Evolutionary conservation across 2,797 vertebrate genomes (phyloP).

Genomic region (Bufotes viridis): DNA sequence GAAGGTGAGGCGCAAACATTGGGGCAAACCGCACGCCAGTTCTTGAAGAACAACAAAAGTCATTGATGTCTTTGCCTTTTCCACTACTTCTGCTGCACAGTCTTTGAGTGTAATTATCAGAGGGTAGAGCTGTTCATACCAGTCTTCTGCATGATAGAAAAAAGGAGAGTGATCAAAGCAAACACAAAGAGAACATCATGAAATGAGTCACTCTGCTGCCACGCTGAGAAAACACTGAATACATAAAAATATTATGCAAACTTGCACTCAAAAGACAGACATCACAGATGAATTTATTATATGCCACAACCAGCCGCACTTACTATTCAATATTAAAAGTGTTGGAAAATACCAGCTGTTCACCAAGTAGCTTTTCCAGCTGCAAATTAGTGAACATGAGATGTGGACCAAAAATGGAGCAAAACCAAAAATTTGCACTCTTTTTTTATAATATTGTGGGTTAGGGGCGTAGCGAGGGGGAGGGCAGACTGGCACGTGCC

Average conservation of each 20-base stretch:
- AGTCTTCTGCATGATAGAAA: constrained; percentile 78
- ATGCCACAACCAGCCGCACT: constrained; percentile 32
- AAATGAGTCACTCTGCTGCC: constrained; percentile 46
- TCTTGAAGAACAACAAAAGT: constrained; percentile 96
- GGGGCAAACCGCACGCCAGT: constrained; percentile 90
- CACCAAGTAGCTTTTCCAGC: constrained; percentile 17
- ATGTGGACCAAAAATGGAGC: neutral
- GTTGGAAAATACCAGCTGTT: constrained; percentile 46
- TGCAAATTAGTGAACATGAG: constrained; percentile 17
- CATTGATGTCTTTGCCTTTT: constrained; percentile 89
- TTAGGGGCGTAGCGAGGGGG: too few relatives aligned
- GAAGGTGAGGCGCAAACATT: constrained; percentile 88
- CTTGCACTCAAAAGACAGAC: constrained; percentile 36
- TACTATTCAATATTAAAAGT: constrained; percentile 22
- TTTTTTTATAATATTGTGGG: neutral
- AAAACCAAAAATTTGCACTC: neutral
- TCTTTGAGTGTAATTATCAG: constrained; percentile 88
- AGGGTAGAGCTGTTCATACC: constrained; percentile 88
- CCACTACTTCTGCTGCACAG: constrained; percentile 90
- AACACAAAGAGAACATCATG: constrained; percentile 44
- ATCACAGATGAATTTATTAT: constrained; percentile 45
- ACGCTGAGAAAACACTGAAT: constrained; percentile 58
- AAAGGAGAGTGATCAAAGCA: constrained; percentile 61
- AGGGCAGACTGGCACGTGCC: too few relatives aligned
- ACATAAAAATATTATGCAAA: constrained; percentile 60